Base-by-base conservation (phyloP, 1,140 invertebrate genomes). In the Drosophila funebris region DNA sequence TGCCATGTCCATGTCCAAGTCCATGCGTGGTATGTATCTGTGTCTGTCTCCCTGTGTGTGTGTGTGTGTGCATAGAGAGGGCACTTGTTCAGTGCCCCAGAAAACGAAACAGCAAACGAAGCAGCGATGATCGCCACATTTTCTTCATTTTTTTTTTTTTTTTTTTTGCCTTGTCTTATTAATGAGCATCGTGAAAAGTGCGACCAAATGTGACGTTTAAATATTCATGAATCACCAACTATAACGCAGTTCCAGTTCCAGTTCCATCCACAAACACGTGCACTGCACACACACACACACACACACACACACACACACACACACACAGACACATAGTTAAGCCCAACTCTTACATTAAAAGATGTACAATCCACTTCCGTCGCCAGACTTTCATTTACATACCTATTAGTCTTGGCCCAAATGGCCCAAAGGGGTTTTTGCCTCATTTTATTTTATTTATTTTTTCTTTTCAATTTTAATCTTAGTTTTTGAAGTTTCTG, bases 151-250 rank as follows among this genome's bases (percentile, higher is more conserved):
- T 61, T 61, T 68, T 39, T 48, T 62, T 9, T 22, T 39, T 43
- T 56, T 73, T 36, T 54, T 71, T 56, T 44, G 41, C 60, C 52
- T 83, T 54, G 71, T 62, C 79, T 90, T 90, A 90, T 90, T 90
- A 90, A 90, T 90, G 87, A 90, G 87, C 85, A 89, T 82, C 87
- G 76, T 85, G 80, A 83, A 90, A 89, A 90, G 89, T 90, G 89
- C 89, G 89, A 89, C 89, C 89, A 89, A 90, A 90, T 90, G 89
- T 90, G 84, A 90, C 89, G 89, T 85, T 90, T 90, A 90, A 90
- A 90, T 90, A 90, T 90, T 90, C 88, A 90, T 90, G 88, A 90
- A 82, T 75, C 72, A 85, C 69, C 73, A 76, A 80, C 76, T 77
- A 84, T 80, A 85, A 80, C 81, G 81, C 81, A 77, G 74, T 66